Evolutionary conservation across 2,888 invertebrate species (phyloP), one percentile per base, ranked within the genome.

Genomic region (Chrysopilus asiliformis): DNA sequence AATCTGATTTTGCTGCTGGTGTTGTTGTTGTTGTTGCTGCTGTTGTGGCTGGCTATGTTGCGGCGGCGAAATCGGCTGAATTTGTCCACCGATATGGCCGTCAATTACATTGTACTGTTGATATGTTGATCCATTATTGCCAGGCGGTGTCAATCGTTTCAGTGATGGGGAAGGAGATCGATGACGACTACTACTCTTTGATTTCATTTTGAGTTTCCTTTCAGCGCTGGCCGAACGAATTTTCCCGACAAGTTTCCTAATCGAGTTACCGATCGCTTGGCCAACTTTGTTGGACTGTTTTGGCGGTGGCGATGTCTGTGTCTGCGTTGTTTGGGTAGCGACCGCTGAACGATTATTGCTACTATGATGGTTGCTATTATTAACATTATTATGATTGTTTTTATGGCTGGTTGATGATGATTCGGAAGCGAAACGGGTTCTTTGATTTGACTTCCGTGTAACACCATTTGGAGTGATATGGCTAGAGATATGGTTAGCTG

Each of bases 201-300:
- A 65, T 44, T 71, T 63, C 51, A 71, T 60, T 60, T 75, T 74
- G 53, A 73, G 64, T 61, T 76, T 69, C 49, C 77, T 66, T 64
- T 77, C 70, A 47, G 71, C 71, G 62, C 83, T 69, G 14, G 78
- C 81, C 12, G 83, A 82, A 4, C 84, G 73, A 39, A 86, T 76
- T 64, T 84, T 84, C 38, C 82, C 83, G 13, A 86, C 84, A 43
- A 85, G 61, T 60, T 83, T 83, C 45, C 84, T 70, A 50, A 85
- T 76, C 14, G 84, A 84, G 54, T 85, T 83, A 33, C 84, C 83
- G 54, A 80, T 78, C 42, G 74, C 69, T 18, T 71, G 67, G 1
- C 74, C 72, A 38, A 74, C 68, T 41, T 57, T 60, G 36, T 50
- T 61, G 0, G 72, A 69, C 38, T 45, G 46, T 38, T 50, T 48